Percentiles rank a stretch among this genome's conserved stretches.
phyloP scores from a whole-genome alignment of 2,888 invertebrate genomes.

The Hydrotaea cyrtoneurina region DNA sequence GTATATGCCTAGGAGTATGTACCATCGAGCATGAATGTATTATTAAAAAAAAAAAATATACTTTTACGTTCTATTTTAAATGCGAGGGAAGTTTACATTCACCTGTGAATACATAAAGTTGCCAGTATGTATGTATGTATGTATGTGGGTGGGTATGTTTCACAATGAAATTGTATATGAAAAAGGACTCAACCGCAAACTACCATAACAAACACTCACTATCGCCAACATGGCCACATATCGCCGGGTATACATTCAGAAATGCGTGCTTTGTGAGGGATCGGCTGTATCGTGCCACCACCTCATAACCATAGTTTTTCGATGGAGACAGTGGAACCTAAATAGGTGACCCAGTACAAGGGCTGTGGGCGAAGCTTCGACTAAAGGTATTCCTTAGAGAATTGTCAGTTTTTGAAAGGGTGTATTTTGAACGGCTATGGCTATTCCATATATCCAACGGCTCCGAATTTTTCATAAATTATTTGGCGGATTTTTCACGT shows the following conservation, averaged over 20 bases:
- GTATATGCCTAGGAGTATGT: not conserved
- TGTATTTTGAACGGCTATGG: not conserved
- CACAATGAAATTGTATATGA: not conserved
- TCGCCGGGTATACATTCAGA: not conserved
- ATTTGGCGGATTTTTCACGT: no score
- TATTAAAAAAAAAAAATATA: slow-evolving; percentile 27
- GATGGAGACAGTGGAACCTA: not conserved
- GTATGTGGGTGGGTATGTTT: not conserved
- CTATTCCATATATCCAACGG: no score
- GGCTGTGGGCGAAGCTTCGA: not conserved
- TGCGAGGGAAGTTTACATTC: slow-evolving; percentile 51
- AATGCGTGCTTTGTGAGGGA: not conserved
- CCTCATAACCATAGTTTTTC: not conserved
- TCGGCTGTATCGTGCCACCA: not conserved
- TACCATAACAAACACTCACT: not conserved
- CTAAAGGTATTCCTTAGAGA: not conserved
- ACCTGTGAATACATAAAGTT: slow-evolving; percentile 35
- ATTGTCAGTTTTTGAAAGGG: no score
- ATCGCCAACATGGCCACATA: not conserved
- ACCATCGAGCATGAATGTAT: slow-evolving; percentile 2
- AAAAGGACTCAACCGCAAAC: not conserved
- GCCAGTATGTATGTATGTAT: not conserved
- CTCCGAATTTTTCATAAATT: no score
- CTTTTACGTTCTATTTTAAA: slow-evolving; percentile 33
- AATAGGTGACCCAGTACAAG: not conserved